Base-by-base conservation (phyloP, 2,888 invertebrate genomes). In the Gari tellinella region DNA sequence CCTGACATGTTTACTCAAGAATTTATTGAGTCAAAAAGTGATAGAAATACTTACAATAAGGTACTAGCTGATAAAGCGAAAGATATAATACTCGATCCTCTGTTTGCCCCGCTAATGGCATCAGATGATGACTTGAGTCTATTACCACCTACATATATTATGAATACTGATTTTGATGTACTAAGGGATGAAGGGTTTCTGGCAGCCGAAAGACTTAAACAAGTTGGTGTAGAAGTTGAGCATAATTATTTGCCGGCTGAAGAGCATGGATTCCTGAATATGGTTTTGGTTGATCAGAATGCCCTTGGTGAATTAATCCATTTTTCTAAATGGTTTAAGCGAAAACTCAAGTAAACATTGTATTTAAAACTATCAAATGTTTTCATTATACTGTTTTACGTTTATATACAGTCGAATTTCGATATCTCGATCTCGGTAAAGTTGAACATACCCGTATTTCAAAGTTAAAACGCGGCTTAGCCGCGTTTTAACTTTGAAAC, bases 161-260 rank as follows among this genome's bases (percentile, higher is more conserved):
- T 82, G 55, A 81, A 63, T 19, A 73, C 73, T 1, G 84, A 81
- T 23, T 72, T 78, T 40, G 84, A 84, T 51, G 74, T 72, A 14
- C 55, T 84, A 7, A 57, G 81, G 15, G 82, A 84, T 53, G 84
- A 84, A 10, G 76, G 82, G 3, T 80, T 78, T 52, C 65, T 84
- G 1, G 58, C 69, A n/a, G 81, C 63, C 10, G 63, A 63, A 45
- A 70, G 84, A 51, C 45, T 84, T 55, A 46, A 63, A 12, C 23
- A 53, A 19, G 55, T 78, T 0, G 72, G 76, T 17, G 65, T 72
- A 10, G 40, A 60, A n/a, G 70, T 80, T 1, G 61, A 68, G 23
- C 80, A 78, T 46, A 52, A 41, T 10, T 77, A 78, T 53, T 45
- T 67, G 17, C 65, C 67, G 0, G 65, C 68, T 5, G 70, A 81